These are phyloP conservation scores for Corynorhinus townsendii DNA, from an alignment of 2,113 vertebrate genomes.

Conservation along the genomic window DNA sequence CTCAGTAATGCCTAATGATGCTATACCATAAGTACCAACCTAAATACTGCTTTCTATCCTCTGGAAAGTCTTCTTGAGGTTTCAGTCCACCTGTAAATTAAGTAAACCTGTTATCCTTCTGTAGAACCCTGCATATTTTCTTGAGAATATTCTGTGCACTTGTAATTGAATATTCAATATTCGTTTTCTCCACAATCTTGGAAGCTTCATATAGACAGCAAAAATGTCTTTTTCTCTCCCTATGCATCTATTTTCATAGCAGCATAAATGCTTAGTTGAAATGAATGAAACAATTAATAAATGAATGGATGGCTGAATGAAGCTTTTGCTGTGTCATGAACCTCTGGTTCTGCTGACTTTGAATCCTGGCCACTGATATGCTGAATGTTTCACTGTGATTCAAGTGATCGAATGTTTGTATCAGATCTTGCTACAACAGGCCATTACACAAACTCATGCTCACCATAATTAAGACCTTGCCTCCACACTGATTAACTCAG, in stretches of 20 bases:
- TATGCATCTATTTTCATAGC: not conserved
- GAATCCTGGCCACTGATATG: not conserved
- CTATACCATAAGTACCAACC: not conserved
- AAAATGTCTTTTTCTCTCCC: not conserved
- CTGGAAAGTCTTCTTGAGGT: not conserved
- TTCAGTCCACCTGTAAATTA: not conserved
- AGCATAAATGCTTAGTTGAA: not conserved
- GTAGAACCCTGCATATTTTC: not conserved
- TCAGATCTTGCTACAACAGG: not conserved
- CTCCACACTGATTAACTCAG: not conserved
- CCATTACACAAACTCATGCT: not conserved
- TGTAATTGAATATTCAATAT: not conserved
- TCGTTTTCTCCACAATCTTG: not conserved
- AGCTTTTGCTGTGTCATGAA: not conserved
- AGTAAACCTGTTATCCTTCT: not conserved
- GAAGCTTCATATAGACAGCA: not conserved
- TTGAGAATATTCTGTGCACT: not conserved
- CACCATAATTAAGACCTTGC: not conserved
- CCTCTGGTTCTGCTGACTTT: not conserved
- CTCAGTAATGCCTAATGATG: not conserved
- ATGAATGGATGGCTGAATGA: not conserved
- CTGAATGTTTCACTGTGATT: not conserved
- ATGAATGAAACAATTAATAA: not conserved
- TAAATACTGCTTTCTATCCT: not conserved
- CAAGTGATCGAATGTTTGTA: not conserved